Conservation (phyloP, 37 sponge, comb jelly and placozoan species). For the Eunapius fragilis region DNA sequence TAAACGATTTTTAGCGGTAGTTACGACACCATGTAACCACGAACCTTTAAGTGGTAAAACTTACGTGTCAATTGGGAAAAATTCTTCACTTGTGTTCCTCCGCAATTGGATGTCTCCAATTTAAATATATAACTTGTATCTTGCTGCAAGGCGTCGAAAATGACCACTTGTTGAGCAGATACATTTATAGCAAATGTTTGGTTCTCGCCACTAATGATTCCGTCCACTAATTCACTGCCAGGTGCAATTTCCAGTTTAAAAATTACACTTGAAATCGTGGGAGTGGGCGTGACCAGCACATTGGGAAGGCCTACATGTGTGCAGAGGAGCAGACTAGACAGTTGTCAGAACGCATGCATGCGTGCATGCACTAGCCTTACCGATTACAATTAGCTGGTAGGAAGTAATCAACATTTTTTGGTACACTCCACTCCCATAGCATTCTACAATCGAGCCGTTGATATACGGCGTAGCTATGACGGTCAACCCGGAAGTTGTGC, state of each 20-base stretch:
- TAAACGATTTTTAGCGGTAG: background rate
- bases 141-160: background rate
- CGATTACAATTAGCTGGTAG: background rate
- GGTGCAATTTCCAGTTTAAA: background rate
- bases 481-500: background rate
- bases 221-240: background rate
- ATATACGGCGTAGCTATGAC: background rate
- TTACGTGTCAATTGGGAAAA: background rate
- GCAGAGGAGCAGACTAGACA: too few relatives aligned
- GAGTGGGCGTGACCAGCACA: background rate
- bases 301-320: background rate
- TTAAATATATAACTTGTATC: background rate
- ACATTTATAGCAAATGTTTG: background rate
- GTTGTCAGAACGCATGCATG: background rate
- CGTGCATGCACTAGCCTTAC: background rate
- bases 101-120: background rate
- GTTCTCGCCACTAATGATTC: background rate
- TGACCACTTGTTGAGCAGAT: background rate
- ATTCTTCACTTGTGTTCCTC: background rate
- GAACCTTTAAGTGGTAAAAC: background rate
- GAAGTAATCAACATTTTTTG: background rate
- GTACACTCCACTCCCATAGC: background rate
- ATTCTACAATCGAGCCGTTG: background rate
- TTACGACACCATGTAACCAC: background rate
- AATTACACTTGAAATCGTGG: background rate